Percentiles rank a stretch among this genome's conserved stretches.
These are phyloP conservation scores for Danaus melanippus DNA, from an alignment of 1,140 invertebrate species.

Conservation along the genomic window DNA sequence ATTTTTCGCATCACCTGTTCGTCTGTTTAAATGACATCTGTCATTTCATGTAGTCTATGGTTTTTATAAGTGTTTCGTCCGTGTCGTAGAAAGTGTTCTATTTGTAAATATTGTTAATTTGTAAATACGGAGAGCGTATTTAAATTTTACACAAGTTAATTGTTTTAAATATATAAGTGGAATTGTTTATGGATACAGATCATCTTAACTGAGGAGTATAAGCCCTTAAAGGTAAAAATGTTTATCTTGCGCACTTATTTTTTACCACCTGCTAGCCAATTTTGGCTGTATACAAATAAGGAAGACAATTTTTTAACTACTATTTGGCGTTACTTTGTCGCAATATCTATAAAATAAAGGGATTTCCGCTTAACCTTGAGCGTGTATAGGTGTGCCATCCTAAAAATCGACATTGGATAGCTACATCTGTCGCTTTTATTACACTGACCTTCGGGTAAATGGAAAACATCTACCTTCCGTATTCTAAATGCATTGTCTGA, in stretches of 20 bases:
- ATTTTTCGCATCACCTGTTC: no score
- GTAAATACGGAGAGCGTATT: conserved; percentile 42
- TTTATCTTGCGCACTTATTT: conserved; percentile 17
- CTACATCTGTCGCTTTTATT: no score
- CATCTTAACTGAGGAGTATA: conserved; percentile 7
- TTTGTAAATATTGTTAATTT: conserved; percentile 63
- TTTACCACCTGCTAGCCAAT: conserved; percentile 18
- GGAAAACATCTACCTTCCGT: no score
- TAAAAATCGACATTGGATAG: no score
- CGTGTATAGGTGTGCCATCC: no score
- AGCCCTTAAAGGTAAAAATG: conserved; percentile 37
- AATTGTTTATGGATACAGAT: conserved; percentile 46
- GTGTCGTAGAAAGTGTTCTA: conserved; percentile 48
- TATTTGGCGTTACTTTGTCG: no score
- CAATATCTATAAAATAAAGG: no score
- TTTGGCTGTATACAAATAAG: not conserved
- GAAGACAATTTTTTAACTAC: conserved; percentile 1
- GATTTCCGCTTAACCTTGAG: no score
- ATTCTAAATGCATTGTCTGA: no score
- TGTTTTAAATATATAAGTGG: conserved; percentile 26
- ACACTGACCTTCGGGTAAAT: no score
- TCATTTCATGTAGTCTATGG: conserved; percentile 35
- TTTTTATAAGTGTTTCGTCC: conserved; percentile 42
- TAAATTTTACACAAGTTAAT: conserved; percentile 21
- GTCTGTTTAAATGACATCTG: not conserved